Evolutionary conservation across 2,797 vertebrate genomes (phyloP), one percentile per base, ranked within the genome.

Genomic region (Sebastiscus albofasciatus): DNA sequence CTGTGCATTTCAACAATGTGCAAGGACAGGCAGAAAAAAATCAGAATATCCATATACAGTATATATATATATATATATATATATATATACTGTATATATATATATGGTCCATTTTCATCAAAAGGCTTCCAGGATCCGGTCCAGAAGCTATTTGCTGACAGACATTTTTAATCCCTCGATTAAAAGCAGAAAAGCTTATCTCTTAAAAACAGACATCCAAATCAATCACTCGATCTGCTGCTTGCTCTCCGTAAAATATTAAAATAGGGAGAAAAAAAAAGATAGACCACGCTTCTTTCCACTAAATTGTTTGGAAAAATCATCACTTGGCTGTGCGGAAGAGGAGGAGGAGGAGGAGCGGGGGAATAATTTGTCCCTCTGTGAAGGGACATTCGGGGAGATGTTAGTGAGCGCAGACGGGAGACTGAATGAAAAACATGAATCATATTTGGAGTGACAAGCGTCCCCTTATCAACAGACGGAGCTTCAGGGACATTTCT

Each of bases 91-190:
- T n/a, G n/a, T 8, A 36, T 33, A 29, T 6, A 24, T 31, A 24
- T 52, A 66, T 70, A 5, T 39, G 20, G 33, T 74, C 56, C 61
- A 72, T 65, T 81, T 75, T 83, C 34, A 80, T 67, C 34, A 66
- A 31, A 80, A 62, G 34, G 49, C 65, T 75, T 69, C 54, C 59
- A 69, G 79, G 84, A 87, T 82, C 69, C 29, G 6, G 82, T 84
- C 80, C 81, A 86, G 74, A 80, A 87, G 77, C 83, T 82, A 75
- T 90, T 89, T 75, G 46, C 77, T 68, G 80, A 73, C 77, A 81
- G 79, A 20, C 46, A 74, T 80, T 83, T 90, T 90, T 91, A 89
- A 91, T 92, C 84, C 85, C 59, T 72, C n/a, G 27, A 90, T 89
- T 86, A 90, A 82, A 86, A 86, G 68, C 64, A 72, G 52, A 75